Evolutionary conservation across 2,888 invertebrate genomes (phyloP).

Genomic region (Dasysyrphus albostriatus): DNA sequence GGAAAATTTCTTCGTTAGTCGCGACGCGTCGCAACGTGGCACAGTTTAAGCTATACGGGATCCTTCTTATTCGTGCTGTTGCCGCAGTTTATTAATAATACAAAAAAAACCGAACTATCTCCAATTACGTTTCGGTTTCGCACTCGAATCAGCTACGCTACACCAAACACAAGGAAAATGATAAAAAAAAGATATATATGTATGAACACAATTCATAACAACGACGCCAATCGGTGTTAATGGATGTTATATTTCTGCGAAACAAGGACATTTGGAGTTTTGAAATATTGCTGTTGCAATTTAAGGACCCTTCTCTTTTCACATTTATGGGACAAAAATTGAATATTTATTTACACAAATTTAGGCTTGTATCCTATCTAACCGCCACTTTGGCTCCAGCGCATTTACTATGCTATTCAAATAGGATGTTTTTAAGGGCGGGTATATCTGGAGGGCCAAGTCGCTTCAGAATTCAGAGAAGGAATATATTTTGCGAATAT

Average conservation of each 20-base stretch:
- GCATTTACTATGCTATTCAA: not conserved
- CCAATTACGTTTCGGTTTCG: slow-evolving; percentile 63
- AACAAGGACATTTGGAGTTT: slow-evolving; percentile 64
- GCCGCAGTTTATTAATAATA: slow-evolving; percentile 65
- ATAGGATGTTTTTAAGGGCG: not conserved
- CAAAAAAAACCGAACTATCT: slow-evolving; percentile 59
- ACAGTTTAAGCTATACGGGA: slow-evolving; percentile 41
- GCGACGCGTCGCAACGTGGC: not conserved
- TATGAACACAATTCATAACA: slow-evolving; percentile 40
- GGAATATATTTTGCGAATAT: too few species aligned
- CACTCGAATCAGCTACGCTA: slow-evolving; percentile 60
- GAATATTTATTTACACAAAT: slow-evolving; percentile 65
- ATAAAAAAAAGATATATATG: not conserved
- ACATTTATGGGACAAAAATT: slow-evolving; percentile 54
- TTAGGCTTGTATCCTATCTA: not conserved
- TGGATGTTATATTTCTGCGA: slow-evolving; percentile 54
- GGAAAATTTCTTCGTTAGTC: slow-evolving; percentile 37
- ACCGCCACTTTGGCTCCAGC: not conserved
- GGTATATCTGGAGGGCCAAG: not conserved
- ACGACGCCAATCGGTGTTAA: slow-evolving; percentile 74
- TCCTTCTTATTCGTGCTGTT: slow-evolving; percentile 35
- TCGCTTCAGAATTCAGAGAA: too few species aligned
- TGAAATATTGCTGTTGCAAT: slow-evolving; percentile 61
- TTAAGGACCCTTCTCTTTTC: slow-evolving; percentile 40
- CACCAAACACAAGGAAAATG: slow-evolving; percentile 32